These are phyloP conservation scores for Pandion haliaetus DNA, from an alignment of 2,113 vertebrate species.

Conservation along the genomic window DNA sequence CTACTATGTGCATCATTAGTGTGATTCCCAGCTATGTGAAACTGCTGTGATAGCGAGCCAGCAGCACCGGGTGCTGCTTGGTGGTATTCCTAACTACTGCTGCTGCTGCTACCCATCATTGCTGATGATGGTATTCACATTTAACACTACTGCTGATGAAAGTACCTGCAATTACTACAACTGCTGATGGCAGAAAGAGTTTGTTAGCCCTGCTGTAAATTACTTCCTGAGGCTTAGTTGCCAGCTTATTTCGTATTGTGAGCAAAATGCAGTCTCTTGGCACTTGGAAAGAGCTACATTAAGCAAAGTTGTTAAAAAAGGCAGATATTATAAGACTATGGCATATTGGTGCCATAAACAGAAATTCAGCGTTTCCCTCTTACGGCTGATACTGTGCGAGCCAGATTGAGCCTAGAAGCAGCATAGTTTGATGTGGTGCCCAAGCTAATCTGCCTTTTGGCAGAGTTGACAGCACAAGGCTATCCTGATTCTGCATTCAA, in stretches of 20 bases:
- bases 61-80: not conserved
- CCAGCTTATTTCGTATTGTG: not conserved
- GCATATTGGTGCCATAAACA: conserved; percentile 9
- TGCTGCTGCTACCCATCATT: conserved; percentile 1
- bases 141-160: conserved; percentile 50
- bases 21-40: not conserved
- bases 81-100: not conserved
- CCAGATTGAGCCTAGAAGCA: not conserved
- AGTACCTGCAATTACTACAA: conserved; percentile 64
- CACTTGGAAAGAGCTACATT: conserved; percentile 4
- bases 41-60: not conserved
- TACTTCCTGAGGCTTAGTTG: conserved; percentile 25
- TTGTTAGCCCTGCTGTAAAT: conserved; percentile 37
- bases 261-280: conserved; percentile 27
- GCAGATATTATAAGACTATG: conserved; percentile 14
- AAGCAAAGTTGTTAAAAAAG: conserved; percentile 46
- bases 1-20: not conserved
- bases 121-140: conserved; percentile 57
- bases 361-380: not conserved
- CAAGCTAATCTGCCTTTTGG: conserved; percentile 15
- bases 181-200: conserved; percentile 47
- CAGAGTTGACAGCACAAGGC: not conserved
- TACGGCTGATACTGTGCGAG: not conserved
- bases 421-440: not conserved
- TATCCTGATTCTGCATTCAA: not conserved